A percentile compares a stretch with the other conserved stretches of the same genome.
Evolutionary conservation across 2,888 invertebrate species (phyloP).

Genomic region (Ommatoiulus sabulosus): DNA sequence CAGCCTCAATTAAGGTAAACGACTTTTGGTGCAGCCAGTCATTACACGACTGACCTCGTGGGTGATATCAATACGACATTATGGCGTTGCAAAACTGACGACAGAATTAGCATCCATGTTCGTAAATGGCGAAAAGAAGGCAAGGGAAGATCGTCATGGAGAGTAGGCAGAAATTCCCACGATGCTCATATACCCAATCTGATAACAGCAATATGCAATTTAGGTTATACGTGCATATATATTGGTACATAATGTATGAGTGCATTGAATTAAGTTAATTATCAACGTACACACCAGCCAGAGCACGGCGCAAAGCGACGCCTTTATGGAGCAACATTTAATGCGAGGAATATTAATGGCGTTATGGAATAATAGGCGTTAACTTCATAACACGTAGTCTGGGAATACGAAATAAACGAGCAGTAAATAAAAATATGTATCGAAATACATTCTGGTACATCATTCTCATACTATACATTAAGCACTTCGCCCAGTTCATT

Average conservation of each 20-base stretch:
- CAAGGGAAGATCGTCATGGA: neutral
- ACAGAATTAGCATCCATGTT: neutral
- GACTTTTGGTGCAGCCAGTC: neutral
- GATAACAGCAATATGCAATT: constrained; percentile 46
- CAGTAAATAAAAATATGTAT: constrained; percentile 22
- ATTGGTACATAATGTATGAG: constrained; percentile 45
- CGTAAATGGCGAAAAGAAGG: neutral
- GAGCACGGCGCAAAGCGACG: neutral
- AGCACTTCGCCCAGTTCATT: constrained; percentile 27
- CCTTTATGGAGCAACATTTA: constrained; percentile 15
- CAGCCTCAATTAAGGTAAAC: too few relatives aligned
- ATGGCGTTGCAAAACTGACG: neutral
- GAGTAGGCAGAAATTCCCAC: neutral
- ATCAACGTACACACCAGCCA: constrained; percentile 32
- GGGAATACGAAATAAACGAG: constrained; percentile 12
- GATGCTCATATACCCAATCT: constrained; percentile 35
- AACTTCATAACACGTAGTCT: constrained; percentile 34
- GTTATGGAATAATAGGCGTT: constrained; percentile 45
- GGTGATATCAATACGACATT: neutral
- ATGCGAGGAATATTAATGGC: constrained; percentile 39
- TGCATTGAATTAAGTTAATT: constrained; percentile 48
- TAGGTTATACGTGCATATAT: constrained; percentile 7
- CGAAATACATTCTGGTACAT: constrained; percentile 1
- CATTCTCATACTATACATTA: neutral
- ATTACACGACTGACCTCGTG: neutral